Evolutionary conservation across 2,113 vertebrate genomes (phyloP), one percentile per base, ranked within the genome.

Genomic region (Syrrhaptes paradoxus): DNA sequence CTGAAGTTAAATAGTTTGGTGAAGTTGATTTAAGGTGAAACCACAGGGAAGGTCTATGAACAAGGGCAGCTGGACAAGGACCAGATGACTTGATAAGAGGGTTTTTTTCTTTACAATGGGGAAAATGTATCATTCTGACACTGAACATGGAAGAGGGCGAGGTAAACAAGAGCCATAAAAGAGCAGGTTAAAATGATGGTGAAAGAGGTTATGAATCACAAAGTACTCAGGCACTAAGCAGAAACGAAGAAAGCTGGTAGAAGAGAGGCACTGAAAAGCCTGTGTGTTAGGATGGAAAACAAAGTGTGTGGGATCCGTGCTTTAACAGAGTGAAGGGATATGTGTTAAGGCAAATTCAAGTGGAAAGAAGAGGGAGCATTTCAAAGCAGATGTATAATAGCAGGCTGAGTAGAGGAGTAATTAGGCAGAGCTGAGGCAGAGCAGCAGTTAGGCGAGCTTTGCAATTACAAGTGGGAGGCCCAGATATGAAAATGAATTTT

Each of bases 401-500:
- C 87, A 88, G 90, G 59, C 90, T 90, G 95, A 93, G 78, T 66
- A 71, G 83, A 79, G 92, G 20, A 89, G 92, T 96, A 96, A 96
- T 97, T 94, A 95, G 90, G 59, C 55, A 1, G n/a, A 77, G 82
- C 93, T 38, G 90, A 96, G 91, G 79, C 92, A 93, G 93, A 97
- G 86, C 94, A 90, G 95, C 83, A 93, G 90, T 95, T 96, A 93
- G 86, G 70, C 20, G 0, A 94, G 92, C 88, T 85, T 90, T 82
- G 70, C 95, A 95, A 96, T 97, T 96, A 89, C 90, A 90, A 95
- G 83, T 90, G 96, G 92, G 96, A 97, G 90, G 90, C 96, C 90
- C 76, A 89, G 88, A 96, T 94, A 95, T 92, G 88, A 96, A 97
- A 97, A 96, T 96, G 93, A 94, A 95, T 91, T 89, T 86, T 93